Conservation (phyloP, 2,797 vertebrate genomes). For the Lates japonicus region DNA sequence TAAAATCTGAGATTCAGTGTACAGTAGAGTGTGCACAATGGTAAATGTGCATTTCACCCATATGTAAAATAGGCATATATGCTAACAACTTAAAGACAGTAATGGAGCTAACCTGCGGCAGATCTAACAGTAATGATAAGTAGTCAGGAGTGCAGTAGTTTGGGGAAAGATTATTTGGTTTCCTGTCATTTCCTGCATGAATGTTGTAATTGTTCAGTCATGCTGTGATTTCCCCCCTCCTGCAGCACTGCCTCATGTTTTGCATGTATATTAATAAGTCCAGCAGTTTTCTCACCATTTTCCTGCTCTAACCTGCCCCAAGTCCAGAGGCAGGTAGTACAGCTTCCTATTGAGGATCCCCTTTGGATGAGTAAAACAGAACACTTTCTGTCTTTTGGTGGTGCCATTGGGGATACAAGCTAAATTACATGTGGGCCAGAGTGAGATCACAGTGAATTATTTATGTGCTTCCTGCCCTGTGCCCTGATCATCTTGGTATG, state of each 20-base stretch:
- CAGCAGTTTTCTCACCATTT: conserved; percentile 44
- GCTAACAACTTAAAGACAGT: background rate
- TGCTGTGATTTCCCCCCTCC: conserved; percentile 13
- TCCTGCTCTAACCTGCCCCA: conserved; percentile 12
- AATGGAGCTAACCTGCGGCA: background rate
- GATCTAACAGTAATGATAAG: background rate
- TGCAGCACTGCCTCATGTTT: conserved; percentile 9
- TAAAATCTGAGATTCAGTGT: background rate
- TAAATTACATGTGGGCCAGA: conserved; percentile 68
- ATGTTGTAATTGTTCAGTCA: conserved; percentile 47
- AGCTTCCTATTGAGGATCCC: conserved; percentile 38
- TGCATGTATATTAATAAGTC: conserved; percentile 43
- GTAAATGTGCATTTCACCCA: background rate
- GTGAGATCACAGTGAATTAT: conserved; percentile 71
- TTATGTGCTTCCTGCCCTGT: conserved; percentile 58
- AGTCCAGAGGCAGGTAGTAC: conserved; percentile 11
- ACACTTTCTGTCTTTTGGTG: conserved; percentile 47
- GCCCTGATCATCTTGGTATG: conserved; percentile 41
- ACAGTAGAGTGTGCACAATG: background rate
- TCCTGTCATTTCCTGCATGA: conserved; percentile 33
- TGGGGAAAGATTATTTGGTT: conserved; percentile 26
- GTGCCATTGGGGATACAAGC: conserved; percentile 62
- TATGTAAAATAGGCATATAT: background rate
- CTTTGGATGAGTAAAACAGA: conserved; percentile 44
- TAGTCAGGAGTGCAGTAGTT: conserved; percentile 7